phyloP scores from a whole-genome alignment of 2,888 invertebrate species.

The Melikaiella ostensackeni region DNA sequence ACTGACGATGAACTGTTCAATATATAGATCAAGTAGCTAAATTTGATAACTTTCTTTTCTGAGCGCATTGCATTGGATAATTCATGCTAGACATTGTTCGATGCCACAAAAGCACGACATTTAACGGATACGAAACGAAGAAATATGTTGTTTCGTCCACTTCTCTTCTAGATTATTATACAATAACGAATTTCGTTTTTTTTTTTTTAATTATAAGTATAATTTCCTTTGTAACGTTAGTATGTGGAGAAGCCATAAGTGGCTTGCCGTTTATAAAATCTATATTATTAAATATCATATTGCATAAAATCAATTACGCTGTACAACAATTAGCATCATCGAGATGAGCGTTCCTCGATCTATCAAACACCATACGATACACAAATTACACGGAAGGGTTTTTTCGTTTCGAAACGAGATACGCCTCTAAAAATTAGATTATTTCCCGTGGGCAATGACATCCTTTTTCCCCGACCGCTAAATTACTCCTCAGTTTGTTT shows the following conservation, averaged over 20 bases:
- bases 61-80: slow-evolving; percentile 11
- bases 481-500: slow-evolving; percentile 40
- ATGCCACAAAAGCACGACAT: slow-evolving; percentile 4
- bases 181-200: slow-evolving; percentile 29
- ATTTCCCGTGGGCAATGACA: not conserved
- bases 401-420: slow-evolving; percentile 26
- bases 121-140: slow-evolving; percentile 23
- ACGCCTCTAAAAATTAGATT: slow-evolving; percentile 14
- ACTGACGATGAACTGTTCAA: slow-evolving; percentile 14
- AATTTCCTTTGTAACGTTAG: slow-evolving; percentile 35
- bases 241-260: slow-evolving; percentile 33
- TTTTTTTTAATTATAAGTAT: slow-evolving; percentile 15
- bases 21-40: not conserved
- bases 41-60: not conserved
- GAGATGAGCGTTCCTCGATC: slow-evolving; percentile 43
- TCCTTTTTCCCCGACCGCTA: not conserved
- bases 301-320: slow-evolving; percentile 53
- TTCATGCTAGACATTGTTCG: slow-evolving; percentile 12
- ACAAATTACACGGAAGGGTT: slow-evolving; percentile 29
- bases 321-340: slow-evolving; percentile 45
- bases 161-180: not conserved
- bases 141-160: slow-evolving; percentile 15
- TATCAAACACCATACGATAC: slow-evolving; percentile 48
- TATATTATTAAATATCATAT: slow-evolving; percentile 53
- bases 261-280: slow-evolving; percentile 49